phyloP scores from a whole-genome alignment of 2,113 vertebrate genomes.

The Rhabdomys dilectus region DNA sequence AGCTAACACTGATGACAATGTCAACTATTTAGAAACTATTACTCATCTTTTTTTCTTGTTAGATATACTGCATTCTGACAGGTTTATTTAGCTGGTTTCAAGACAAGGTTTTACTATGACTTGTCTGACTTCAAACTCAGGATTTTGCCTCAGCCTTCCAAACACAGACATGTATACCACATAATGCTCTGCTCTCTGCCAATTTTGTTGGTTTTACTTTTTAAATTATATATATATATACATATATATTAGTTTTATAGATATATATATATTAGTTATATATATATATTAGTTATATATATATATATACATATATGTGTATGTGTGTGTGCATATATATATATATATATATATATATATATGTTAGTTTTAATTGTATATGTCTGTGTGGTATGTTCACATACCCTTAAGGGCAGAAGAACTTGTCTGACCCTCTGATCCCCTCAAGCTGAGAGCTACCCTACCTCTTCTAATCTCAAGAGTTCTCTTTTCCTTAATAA shows the following conservation, averaged over 20 bases:
- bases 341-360: too few species aligned
- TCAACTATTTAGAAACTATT: neutral
- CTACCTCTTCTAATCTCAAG: neutral
- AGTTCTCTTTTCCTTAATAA: neutral
- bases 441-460: neutral
- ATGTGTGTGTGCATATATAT: too few species aligned
- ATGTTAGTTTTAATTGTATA: neutral
- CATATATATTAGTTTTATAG: too few species aligned
- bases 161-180: neutral
- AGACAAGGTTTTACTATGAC: neutral
- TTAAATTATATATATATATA: too few species aligned
- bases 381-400: neutral
- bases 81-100: neutral
- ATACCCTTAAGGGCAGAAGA: neutral
- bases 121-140: neutral
- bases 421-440: neutral
- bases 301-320: too few species aligned
- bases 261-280: too few species aligned
- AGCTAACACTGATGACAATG: neutral
- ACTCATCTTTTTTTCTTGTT: neutral
- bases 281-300: too few species aligned
- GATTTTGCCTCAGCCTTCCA: neutral
- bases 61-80: neutral
- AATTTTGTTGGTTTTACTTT: neutral
- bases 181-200: neutral